These are phyloP conservation scores for Caenorhabditis sp. DNA, from an alignment of 2,888 invertebrate species.

Conservation along the genomic window DNA sequence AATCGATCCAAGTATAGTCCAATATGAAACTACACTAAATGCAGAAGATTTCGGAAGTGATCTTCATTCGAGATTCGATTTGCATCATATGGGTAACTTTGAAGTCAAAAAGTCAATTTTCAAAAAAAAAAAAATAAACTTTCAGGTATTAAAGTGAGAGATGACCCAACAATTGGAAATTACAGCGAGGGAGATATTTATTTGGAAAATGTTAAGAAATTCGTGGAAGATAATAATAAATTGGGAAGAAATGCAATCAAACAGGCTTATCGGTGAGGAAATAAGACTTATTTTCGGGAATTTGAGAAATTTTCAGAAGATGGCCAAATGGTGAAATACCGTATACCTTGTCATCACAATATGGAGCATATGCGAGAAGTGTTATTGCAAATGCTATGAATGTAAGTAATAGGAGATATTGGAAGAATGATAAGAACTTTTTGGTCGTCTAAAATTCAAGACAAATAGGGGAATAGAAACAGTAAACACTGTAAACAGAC, in stretches of 20 bases:
- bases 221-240: slow-evolving; percentile 59
- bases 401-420: too few species aligned
- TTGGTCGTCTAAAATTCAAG: too few species aligned
- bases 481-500: too few species aligned
- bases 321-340: slow-evolving; percentile 70
- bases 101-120: too few species aligned
- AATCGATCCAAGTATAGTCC: slow-evolving; percentile 21
- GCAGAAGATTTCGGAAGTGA: slow-evolving; percentile 45
- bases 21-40: slow-evolving; percentile 44
- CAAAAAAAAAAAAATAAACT: too few species aligned
- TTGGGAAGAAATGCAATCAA: slow-evolving; percentile 66
- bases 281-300: too few species aligned
- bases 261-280: slow-evolving; percentile 66
- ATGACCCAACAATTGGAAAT: slow-evolving; percentile 66
- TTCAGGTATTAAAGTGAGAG: slow-evolving; percentile 63
- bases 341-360: slow-evolving; percentile 67
- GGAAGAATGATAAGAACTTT: too few species aligned
- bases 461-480: too few species aligned
- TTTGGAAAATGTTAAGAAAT: slow-evolving; percentile 43
- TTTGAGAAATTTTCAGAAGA: too few species aligned
- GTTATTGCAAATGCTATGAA: slow-evolving; percentile 70
- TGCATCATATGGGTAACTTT: slow-evolving; percentile 6
- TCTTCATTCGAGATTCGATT: slow-evolving; percentile 21
- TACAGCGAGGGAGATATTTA: slow-evolving; percentile 66
- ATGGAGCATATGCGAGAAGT: slow-evolving; percentile 67